These are phyloP conservation scores for Kryptolebias ocellatus DNA, from an alignment of 2,797 vertebrate species.

Conservation along the genomic window DNA sequence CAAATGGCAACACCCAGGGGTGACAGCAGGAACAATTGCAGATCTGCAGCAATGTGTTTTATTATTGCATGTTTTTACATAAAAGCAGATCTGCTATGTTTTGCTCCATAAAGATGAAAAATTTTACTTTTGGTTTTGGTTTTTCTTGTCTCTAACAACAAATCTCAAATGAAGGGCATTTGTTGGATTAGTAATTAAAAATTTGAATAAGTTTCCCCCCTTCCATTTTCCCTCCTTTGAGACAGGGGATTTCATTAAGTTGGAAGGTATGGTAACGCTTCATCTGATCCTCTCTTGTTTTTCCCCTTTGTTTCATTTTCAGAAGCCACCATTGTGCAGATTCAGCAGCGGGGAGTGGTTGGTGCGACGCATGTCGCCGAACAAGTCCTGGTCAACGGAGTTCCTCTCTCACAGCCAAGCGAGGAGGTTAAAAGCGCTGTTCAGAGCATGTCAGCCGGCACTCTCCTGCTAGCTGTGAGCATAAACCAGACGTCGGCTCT, in stretches of 20 bases:
- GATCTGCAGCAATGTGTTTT: no score
- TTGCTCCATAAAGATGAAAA: no score
- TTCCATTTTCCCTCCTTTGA: no score
- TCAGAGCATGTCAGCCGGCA: conserved; percentile 36
- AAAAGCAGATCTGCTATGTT: no score
- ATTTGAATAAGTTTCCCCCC: no score
- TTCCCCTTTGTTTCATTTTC: not conserved
- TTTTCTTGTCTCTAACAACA: no score
- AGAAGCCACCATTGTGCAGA: conserved; percentile 67
- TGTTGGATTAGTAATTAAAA: no score
- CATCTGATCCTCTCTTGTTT: not conserved
- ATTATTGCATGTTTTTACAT: no score
- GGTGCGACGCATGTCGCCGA: conserved; percentile 31
- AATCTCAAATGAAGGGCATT: no score
- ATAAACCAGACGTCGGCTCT: conserved; percentile 35
- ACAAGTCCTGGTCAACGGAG: conserved; percentile 65
- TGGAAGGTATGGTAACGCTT: not conserved
- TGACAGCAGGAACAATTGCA: no score
- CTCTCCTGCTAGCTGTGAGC: conserved; percentile 6
- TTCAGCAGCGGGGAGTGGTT: conserved; percentile 60
- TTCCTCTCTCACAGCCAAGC: conserved; percentile 22
- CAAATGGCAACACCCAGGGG: no score
- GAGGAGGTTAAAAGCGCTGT: conserved; percentile 48
- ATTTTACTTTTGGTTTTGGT: no score
- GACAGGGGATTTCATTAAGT: not conserved